A percentile compares a stretch with the other conserved stretches of the same genome.
phyloP scores from a whole-genome alignment of 2,113 vertebrate genomes.

The Pheucticus melanocephalus region DNA sequence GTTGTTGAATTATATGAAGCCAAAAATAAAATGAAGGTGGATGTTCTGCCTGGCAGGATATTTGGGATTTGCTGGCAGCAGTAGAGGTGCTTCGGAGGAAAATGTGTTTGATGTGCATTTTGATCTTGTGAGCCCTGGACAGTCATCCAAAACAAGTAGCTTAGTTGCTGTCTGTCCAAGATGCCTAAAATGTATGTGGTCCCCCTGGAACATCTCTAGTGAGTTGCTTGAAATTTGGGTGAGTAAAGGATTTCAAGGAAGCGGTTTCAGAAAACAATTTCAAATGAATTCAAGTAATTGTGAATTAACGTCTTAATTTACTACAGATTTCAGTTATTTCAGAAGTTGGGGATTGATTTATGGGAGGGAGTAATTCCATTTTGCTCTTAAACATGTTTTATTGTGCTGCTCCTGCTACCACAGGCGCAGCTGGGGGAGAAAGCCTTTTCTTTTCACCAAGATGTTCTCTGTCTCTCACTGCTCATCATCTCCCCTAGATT shows the following conservation, averaged over 20 bases:
- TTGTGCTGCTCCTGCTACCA: background rate
- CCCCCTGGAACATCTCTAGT: background rate
- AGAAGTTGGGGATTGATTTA: background rate
- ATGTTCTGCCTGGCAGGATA: background rate
- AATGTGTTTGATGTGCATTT: background rate
- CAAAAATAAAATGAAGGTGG: background rate
- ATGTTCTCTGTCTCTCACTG: background rate
- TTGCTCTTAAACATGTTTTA: background rate
- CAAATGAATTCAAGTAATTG: background rate
- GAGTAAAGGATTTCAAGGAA: background rate
- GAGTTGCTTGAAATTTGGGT: background rate
- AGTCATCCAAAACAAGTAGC: background rate
- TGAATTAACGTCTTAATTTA: background rate
- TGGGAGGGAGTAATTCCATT: background rate
- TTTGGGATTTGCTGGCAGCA: background rate
- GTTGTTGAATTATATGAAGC: background rate
- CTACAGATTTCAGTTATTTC: constrained; percentile 9
- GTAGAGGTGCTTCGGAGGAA: background rate
- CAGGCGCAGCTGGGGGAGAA: background rate
- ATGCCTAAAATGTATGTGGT: background rate
- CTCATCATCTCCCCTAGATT: background rate
- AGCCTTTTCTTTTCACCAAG: background rate
- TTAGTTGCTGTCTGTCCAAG: background rate
- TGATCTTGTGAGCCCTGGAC: background rate
- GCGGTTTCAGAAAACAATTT: background rate